Conservation (phyloP, 2,113 vertebrate species). For the Catharus fuscescens region DNA sequence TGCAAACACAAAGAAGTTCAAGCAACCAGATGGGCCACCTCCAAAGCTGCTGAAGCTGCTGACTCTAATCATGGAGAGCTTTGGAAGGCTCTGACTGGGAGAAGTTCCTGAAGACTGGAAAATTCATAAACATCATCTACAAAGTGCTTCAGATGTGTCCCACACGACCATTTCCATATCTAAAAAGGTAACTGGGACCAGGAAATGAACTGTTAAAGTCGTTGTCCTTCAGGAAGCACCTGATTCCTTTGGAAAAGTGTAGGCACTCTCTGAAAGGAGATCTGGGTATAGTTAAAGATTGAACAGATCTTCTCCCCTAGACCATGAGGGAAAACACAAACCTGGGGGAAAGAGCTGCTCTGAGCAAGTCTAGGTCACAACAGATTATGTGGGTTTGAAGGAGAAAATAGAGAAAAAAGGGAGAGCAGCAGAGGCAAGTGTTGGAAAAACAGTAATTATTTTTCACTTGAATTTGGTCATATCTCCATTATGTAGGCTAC, state of each 20-base stretch:
- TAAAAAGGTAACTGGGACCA: neutral
- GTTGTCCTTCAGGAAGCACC: neutral
- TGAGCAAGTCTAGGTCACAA: neutral
- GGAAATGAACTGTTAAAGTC: neutral
- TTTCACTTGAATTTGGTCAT: constrained; percentile 53
- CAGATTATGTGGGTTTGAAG: neutral
- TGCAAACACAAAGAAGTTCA: neutral
- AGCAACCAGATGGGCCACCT: neutral
- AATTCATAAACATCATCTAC: neutral
- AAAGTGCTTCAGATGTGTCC: neutral
- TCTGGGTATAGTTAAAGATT: neutral
- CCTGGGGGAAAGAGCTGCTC: neutral
- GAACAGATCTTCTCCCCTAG: neutral
- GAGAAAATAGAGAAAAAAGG: neutral
- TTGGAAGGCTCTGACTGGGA: neutral
- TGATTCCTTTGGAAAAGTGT: neutral
- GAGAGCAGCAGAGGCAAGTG: neutral
- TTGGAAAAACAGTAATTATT: constrained; percentile 61
- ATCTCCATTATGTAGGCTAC: constrained; percentile 48
- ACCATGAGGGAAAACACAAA: neutral
- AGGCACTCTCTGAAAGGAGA: neutral
- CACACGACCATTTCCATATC: neutral
- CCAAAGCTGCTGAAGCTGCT: neutral
- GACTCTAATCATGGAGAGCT: neutral
- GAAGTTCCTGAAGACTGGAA: neutral